Base-by-base conservation (phyloP, 1,140 invertebrate species). In the Archegozetes longisetosus region DNA sequence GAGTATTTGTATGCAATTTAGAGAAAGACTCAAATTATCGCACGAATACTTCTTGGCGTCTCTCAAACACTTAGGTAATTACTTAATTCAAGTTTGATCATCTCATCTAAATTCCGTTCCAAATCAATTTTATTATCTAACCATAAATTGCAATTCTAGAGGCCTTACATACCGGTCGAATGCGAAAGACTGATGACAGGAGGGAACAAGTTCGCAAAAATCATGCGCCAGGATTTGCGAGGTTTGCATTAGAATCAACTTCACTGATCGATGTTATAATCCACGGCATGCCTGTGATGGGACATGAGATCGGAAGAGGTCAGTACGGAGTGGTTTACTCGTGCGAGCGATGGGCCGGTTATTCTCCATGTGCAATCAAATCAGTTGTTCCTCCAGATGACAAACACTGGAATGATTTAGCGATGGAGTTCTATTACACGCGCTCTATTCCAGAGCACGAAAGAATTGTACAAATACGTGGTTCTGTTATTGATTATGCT, bases 321-420 rank as follows among this genome's bases (percentile, higher is more conserved):
- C 88, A 92, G 68, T 93, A 91, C 72, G 89, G 89, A 14, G 87
- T 93, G n/a, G 88, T 92, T 12, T 92, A 86, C 70, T 76, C 83
- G 0, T 87, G 86, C 67, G 50, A 58, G n/a, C 83, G 88, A 46
- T 92, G 88, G 88, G 84, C 77, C 1, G 73, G 71, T 14, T 78
- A 77, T 52, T 74, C 78, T 49, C 83, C 83, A 0, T 87, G 82
- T 69, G 88, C 88, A 14, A 80, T 91, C n/a, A 93, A 93, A 75
- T 88, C 86, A 17, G 86, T 93, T 27, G 81, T 91, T 26, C 88
- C 88, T 0, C 84, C 86, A 2, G 89, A 93, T 73, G 86, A 90
- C 61, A 81, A 86, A 64, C 88, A 92, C 69, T 91, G 87, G 84
- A 85, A 87, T 71, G 89, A 93, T 70, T 73, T 92, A 0, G 87